phyloP scores from a whole-genome alignment of 2,113 vertebrate genomes.

The Smithornis capensis region DNA sequence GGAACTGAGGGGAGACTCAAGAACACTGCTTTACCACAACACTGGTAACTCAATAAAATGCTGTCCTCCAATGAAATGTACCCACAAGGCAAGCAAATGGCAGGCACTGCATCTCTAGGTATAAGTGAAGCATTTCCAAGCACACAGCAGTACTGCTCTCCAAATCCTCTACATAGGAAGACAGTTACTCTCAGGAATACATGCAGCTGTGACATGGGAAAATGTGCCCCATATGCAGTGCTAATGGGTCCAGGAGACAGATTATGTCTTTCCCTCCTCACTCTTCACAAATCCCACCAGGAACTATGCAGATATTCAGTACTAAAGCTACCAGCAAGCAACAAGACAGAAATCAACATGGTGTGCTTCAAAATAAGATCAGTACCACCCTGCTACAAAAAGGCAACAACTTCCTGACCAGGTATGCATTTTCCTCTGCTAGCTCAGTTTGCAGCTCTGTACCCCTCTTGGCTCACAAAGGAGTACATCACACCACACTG shows the following conservation, averaged over 20 bases:
- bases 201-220: neutral
- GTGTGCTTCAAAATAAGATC: neutral
- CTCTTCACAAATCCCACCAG: neutral
- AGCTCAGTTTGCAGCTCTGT: neutral
- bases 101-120: neutral
- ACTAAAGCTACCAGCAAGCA: neutral
- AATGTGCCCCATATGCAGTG: rapidly evolving
- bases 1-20: neutral
- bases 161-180: neutral
- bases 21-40: neutral
- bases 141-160: neutral
- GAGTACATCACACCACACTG: rapidly evolving
- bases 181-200: neutral
- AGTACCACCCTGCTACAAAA: neutral
- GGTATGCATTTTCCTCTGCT: neutral
- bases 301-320: neutral
- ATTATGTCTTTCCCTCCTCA: neutral
- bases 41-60: neutral
- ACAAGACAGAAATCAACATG: neutral
- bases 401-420: slow-evolving; percentile 6
- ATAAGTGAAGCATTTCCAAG: neutral
- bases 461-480: neutral
- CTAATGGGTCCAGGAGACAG: neutral
- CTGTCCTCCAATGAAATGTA: neutral
- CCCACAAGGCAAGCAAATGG: neutral